Percentiles rank a stretch among this genome's conserved stretches.
These are phyloP conservation scores for Microcaecilia unicolor DNA, from an alignment of 2,797 vertebrate species.

Conservation along the genomic window DNA sequence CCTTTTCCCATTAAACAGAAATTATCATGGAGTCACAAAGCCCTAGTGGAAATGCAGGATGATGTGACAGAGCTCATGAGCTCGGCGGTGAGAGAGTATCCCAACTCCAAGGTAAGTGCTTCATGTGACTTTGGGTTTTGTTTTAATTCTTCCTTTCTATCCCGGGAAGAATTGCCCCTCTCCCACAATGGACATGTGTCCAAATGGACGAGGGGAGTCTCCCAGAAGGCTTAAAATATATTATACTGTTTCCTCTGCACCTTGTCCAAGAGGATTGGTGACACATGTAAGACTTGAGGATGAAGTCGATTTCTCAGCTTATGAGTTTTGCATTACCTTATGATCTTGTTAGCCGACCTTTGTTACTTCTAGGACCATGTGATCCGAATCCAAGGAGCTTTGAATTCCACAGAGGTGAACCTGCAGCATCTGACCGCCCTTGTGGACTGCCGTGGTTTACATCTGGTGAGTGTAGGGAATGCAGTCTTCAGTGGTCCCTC, in stretches of 20 bases:
- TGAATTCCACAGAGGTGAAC: slow-evolving; percentile 86
- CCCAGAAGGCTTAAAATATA: no score
- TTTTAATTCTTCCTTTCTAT: no score
- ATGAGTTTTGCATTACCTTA: no score
- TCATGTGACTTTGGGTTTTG: neutral
- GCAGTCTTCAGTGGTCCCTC: no score
- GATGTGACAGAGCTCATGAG: slow-evolving; percentile 76
- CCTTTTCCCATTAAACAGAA: slow-evolving; percentile 80
- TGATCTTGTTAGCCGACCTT: no score
- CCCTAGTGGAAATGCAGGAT: slow-evolving; percentile 95
- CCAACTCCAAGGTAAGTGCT: slow-evolving; percentile 71
- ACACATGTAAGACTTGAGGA: no score
- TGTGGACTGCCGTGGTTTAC: slow-evolving; percentile 93
- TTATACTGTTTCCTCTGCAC: no score
- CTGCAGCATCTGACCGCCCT: slow-evolving; percentile 93
- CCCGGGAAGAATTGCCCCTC: no score
- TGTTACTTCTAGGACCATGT: slow-evolving; percentile 62
- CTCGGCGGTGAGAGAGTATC: slow-evolving; percentile 68
- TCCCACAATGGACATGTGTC: no score
- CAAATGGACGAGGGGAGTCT: no score
- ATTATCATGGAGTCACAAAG: slow-evolving; percentile 92
- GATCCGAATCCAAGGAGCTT: slow-evolving; percentile 76
- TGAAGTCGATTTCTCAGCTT: no score
- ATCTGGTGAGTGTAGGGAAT: slow-evolving; percentile 74
- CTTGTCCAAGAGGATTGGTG: no score